Base-by-base conservation (phyloP, 2,113 vertebrate species). In the Hylia prasina region DNA sequence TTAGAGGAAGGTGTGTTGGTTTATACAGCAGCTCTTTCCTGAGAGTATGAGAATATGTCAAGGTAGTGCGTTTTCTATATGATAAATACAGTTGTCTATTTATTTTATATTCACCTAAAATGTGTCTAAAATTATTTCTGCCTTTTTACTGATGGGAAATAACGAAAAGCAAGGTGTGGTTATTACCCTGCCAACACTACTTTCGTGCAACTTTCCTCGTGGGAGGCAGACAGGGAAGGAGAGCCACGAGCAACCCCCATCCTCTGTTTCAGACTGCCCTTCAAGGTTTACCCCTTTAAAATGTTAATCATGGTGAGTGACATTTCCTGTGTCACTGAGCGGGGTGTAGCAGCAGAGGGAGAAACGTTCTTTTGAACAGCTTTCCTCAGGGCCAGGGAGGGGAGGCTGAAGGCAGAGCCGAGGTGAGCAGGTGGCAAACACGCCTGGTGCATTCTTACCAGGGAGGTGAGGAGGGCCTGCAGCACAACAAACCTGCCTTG, bases 221-320 rank as follows among this genome's bases (percentile, higher is more conserved):
- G 76, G 72, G 86, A 95, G 6, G 22, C 76, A 75, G 63, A 15
- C 7, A 25, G 70, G 53, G 47, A 73, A 75, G 37, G 68, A 76
- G 51, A 92, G 68, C 76, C 82, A 96, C 0, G 31, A 95, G 86
- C 77, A 45, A 45, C 44, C 82, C 77, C 81, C 7, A 51, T 81
- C 86, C 85, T 90, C 71, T 37, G 45, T 48, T 82, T 77, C 84
- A 93, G 44, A 14, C 28, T 91, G 95, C 94, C 95, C 89, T 93
- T 95, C 86, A 89, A 87, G 83, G 84, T 65, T 94, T 87, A 35
- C 77, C 37, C 63, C 94, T 97, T 92, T 92, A 75, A 95, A 95
- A 91, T 84, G 90, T 89, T 94, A 87, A 97, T 92, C 82, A 79
- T 28, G 37, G 1, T 14, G 60, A 96, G 79, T 83, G 93, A 93